Evolutionary conservation across 53 echinoderm and acorn worm species (phyloP), one percentile per base, ranked within the genome.

Genomic region (Mesocentrotus franciscanus): DNA sequence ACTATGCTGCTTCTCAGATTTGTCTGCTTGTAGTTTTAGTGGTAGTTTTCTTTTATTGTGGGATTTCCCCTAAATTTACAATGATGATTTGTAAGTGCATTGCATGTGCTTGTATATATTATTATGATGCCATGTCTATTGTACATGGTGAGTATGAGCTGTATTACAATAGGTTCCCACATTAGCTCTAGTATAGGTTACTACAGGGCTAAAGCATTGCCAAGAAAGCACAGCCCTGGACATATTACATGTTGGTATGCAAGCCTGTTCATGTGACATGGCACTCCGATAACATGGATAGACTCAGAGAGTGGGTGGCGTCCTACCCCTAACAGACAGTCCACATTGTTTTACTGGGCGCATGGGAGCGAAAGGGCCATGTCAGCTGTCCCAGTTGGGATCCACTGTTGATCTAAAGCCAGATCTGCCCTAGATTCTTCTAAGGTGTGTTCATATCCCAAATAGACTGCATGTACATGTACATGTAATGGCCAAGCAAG

Each of bases 341-440:
- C 14, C 5, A 79, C 79, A 79, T 79, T 79, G 79, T 79, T 79
- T 79, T 79, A 17, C 36, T 9, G 36, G 79, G 79, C 11, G 79
- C 79, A 8, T 39, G 36, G 18, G 79, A 17, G 39, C 18, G 36
- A 39, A 8, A 79, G 79, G 79, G 79, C 79, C 79, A 35, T 39
- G 79, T 35, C 79, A 36, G 79, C 79, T 79, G 39, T 39, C 79
- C 79, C 79, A 36, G 36, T 79, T 35, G 79, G 39, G 79, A 36
- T 32, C 79, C 36, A 36, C 36, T 79, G 39, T 79, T 79, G 79
- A 39, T 79, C 79, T 20, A 39, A 39, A 79, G 79, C 79, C 79
- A 79, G 79, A 39, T 79, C 32, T 79, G 79, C 27, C 79, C 79
- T 79, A 17, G 79, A 79, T 79, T 32, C 14, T 11, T 1, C 10